Evolutionary conservation across 2,888 invertebrate genomes (phyloP), one percentile per base, ranked within the genome.

Genomic region (Mongoloraphidia duomilia): DNA sequence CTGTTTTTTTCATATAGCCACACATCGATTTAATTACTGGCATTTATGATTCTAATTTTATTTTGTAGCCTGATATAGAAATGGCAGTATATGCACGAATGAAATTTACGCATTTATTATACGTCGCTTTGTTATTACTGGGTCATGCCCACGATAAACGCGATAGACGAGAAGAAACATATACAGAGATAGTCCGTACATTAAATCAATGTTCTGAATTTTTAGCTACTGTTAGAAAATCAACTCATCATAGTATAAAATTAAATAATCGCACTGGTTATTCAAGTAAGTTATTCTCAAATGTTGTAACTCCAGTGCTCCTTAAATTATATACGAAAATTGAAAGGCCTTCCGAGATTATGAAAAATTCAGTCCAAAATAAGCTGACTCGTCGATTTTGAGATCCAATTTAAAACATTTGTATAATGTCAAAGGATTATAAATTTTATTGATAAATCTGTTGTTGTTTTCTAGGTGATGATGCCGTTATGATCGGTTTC

Each of bases 401-500:
- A 17, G 17, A 26, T 6, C 26, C 3, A 17, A 26, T 26, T 26
- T 26, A 26, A 26, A 26, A 26, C 6, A 26, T 26, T 26, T 26
- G n/a, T n/a, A 26, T 26, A 6, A 6, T 17, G 26, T 6, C 26
- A 26, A 26, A 26, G 26, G 6, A 26, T 26, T 26, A 6, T 6
- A n/a, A 41, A 48, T 52, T 50, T 56, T 26, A 46, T 50, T 46
- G 46, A 41, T 13, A 50, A 43, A 51, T 46, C 43, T 50, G n/a
- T 45, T 50, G n/a, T 50, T 46, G 34, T 42, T 47, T 55, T 49
- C 8, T 60, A 82, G 80, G 75, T 12, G 83, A 84, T 58, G 76
- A 79, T 53, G 83, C 84, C 8, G 81, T 81, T 63, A 79, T 84
- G n/a, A 82, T 90, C 76, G 96, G 96, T 1, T 97, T 97, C 69